Conservation (phyloP, 2,113 vertebrate species). For the Eidolon helvum region DNA sequence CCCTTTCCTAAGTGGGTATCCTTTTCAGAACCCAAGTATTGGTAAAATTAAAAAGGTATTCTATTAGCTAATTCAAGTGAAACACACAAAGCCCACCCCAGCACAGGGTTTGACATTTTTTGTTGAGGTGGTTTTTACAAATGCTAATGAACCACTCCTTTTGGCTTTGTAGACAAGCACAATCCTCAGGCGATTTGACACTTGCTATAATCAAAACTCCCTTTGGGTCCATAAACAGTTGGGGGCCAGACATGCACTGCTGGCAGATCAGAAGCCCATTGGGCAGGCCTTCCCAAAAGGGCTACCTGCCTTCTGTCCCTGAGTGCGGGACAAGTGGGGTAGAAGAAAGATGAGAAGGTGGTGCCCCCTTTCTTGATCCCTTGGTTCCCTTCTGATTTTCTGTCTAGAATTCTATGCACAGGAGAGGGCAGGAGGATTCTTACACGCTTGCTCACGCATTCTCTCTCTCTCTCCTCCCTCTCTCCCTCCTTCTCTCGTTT, state of each 20-base stretch:
- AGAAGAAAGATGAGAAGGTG: not conserved
- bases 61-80: not conserved
- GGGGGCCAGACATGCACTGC: not conserved
- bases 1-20: not conserved
- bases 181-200: conserved; percentile 18
- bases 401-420: not conserved
- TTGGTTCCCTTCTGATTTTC: not conserved
- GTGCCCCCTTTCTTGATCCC: not conserved
- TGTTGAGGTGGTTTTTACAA: conserved; percentile 12
- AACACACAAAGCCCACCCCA: not conserved
- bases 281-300: not conserved
- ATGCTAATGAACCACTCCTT: conserved; percentile 14
- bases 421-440: not conserved
- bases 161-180: not conserved
- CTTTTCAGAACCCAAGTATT: not conserved
- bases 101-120: not conserved
- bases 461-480: too few species aligned
- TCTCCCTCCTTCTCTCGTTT: too few species aligned
- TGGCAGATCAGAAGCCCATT: not conserved
- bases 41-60: not conserved
- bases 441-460: not conserved
- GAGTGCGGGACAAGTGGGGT: too few species aligned
- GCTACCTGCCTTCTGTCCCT: not conserved
- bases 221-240: conserved; percentile 18
- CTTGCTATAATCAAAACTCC: conserved; percentile 39